Percentiles rank a stretch among this genome's conserved stretches.
Evolutionary conservation across 2,797 vertebrate genomes (phyloP).

Genomic region (Rhyacichthys aspro): DNA sequence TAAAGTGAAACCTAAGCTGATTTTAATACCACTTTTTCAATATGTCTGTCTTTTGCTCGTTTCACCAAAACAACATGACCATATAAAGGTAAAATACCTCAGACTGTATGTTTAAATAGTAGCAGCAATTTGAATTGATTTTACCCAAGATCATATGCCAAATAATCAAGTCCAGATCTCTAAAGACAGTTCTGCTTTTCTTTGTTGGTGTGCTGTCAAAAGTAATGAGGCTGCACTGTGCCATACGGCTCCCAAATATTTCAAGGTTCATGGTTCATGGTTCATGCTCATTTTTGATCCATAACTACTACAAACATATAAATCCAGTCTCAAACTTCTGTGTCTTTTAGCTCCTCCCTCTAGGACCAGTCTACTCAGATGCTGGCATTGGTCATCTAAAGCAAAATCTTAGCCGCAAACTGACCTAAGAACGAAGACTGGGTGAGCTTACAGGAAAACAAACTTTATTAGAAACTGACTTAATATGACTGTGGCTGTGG

Average conservation of each 20-base stretch:
- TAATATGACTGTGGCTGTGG: too few species aligned
- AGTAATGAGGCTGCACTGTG: conserved; percentile 13
- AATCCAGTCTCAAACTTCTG: background rate
- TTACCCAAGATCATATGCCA: conserved; percentile 61
- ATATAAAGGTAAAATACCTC: conserved; percentile 68
- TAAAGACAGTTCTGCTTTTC: conserved; percentile 13
- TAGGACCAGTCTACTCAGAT: background rate
- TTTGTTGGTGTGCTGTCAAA: conserved; percentile 22
- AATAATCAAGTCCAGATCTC: conserved; percentile 60
- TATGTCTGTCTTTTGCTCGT: conserved; percentile 38
- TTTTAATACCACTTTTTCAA: conserved; percentile 38
- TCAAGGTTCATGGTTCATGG: conserved; percentile 5
- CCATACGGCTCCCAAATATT: conserved; percentile 6
- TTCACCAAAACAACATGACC: conserved; percentile 67
- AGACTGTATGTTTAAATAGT: conserved; percentile 64
- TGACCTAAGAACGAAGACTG: too few species aligned
- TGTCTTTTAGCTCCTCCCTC: background rate
- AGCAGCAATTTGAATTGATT: conserved; percentile 45
- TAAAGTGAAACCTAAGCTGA: conserved; percentile 26
- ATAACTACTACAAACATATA: background rate
- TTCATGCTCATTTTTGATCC: background rate
- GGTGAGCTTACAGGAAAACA: too few species aligned
- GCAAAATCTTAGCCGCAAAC: background rate
- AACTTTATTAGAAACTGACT: too few species aligned
- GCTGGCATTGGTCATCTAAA: background rate